Percentiles rank a stretch among this genome's conserved stretches.
These are phyloP conservation scores for Apoda limacodes DNA, from an alignment of 2,888 invertebrate genomes.

Conservation along the genomic window DNA sequence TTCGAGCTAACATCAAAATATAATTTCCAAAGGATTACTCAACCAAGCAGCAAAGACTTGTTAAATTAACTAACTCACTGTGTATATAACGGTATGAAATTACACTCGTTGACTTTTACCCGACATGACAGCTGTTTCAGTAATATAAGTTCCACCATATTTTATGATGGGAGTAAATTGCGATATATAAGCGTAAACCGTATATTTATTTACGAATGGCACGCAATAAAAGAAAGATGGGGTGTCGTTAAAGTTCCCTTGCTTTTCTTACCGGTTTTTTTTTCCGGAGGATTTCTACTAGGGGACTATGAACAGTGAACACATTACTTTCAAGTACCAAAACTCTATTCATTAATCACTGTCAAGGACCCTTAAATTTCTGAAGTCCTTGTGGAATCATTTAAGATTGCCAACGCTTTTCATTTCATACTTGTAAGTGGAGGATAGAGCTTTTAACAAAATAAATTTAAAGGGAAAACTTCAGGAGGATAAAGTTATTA, in stretches of 20 bases:
- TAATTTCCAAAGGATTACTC: too few relatives aligned
- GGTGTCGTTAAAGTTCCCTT: slow-evolving; percentile 40
- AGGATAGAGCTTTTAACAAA: too few relatives aligned
- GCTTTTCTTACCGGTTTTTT: slow-evolving; percentile 43
- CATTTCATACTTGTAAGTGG: too few relatives aligned
- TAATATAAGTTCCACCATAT: slow-evolving; percentile 39
- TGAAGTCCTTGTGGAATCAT: slow-evolving; percentile 60
- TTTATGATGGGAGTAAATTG: slow-evolving; percentile 48
- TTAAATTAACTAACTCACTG: slow-evolving; percentile 31
- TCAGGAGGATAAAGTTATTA: too few relatives aligned
- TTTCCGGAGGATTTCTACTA: too few relatives aligned
- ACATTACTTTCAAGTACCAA: slow-evolving; percentile 45
- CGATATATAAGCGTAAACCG: too few relatives aligned
- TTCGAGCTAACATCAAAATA: too few relatives aligned
- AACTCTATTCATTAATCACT: slow-evolving; percentile 66
- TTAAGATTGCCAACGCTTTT: too few relatives aligned
- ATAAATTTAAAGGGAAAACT: too few relatives aligned
- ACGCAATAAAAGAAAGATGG: slow-evolving; percentile 24
- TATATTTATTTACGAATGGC: too few relatives aligned
- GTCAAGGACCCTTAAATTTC: slow-evolving; percentile 61
- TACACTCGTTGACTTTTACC: too few relatives aligned
- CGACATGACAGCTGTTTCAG: slow-evolving; percentile 44
- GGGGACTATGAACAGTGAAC: slow-evolving; percentile 34
- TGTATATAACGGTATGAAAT: slow-evolving; percentile 44
- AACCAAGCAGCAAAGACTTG: too few relatives aligned